Percentiles rank a stretch among this genome's conserved stretches.
Conservation (phyloP, 2,797 vertebrate species). For the Channa striata region DNA sequence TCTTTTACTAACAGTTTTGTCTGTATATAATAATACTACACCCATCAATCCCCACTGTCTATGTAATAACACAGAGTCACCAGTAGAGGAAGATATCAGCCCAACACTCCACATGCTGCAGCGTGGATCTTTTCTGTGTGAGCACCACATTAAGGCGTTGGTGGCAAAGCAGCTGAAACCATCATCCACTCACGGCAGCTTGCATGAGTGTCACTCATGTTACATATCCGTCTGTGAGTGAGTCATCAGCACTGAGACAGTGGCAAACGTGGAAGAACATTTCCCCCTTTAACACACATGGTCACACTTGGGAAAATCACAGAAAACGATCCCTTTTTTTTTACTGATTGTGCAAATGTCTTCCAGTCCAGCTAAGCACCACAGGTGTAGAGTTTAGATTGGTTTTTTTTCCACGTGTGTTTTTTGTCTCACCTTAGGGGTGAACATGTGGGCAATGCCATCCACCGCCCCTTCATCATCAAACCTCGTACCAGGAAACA, state of each 20-base stretch:
- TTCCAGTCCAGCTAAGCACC: neutral
- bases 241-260: slow-evolving; percentile 1
- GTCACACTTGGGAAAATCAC: neutral
- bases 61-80: slow-evolving; percentile 8
- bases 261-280: neutral
- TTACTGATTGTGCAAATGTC: neutral
- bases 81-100: slow-evolving; percentile 72
- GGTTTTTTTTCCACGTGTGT: neutral
- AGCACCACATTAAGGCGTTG: slow-evolving; percentile 24
- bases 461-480: slow-evolving; percentile 93
- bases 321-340: neutral
- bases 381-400: neutral
- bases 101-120: neutral
- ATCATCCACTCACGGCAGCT: slow-evolving; percentile 16
- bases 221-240: slow-evolving; percentile 11
- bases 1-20: too few relatives aligned
- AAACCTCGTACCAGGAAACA: slow-evolving; percentile 96
- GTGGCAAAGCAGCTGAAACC: slow-evolving; percentile 19
- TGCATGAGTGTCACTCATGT: slow-evolving; percentile 22
- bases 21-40: neutral
- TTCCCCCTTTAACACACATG: neutral
- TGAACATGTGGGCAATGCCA: slow-evolving; percentile 98
- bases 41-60: too few relatives aligned
- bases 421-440: slow-evolving; percentile 90
- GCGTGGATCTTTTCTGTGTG: slow-evolving; percentile 27